Evolutionary conservation across 2,888 invertebrate genomes (phyloP), one percentile per base, ranked within the genome.

Genomic region (Drosophila robusta): DNA sequence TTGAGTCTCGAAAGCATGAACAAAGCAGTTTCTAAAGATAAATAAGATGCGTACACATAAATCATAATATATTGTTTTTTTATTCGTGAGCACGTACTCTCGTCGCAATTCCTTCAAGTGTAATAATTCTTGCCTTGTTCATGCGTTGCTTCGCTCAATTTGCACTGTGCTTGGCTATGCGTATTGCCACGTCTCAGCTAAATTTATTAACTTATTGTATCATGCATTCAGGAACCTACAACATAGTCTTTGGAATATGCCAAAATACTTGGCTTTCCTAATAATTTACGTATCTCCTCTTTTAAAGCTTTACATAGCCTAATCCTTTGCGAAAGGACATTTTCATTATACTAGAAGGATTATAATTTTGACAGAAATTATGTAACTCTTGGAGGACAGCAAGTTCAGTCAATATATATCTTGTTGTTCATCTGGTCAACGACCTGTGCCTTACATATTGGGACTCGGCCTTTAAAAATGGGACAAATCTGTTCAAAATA

Each of bases 31-130:
- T 9, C 29, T 5, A 41, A 29, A 9, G 29, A 29, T 29, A 29
- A 57, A 41, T 32, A 32, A 29, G 29, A 34, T 16, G 32, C 26
- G 45, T 51, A 14, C 18, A 24, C 62, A 51, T 41, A 62, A 64
- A 62, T 64, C 46, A 62, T 38, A 46, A 34, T 45, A 34, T 42
- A 58, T 63, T 32, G 63, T 34, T 34, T 51, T 51, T 8, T 16
- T 36, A 22, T 14, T 39, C 52, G 41, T 18, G 9, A 18, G 29
- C 16, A 41, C 26, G 51, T 51, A 24, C 51, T 39, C 39, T 18
- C 36, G 29, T 12, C 9, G 0, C 42, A 45, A 8, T 61, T 50
- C 29, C 18, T n/a, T 9, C 29, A 8, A 50, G n/a, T 16, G 45
- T 34, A 29, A 58, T 34, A 14, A 47, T 57, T 57, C 32, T 9